Percentiles rank a stretch among this genome's conserved stretches.
Conservation (phyloP, 2,888 invertebrate species). For the Hypolimnas misippus region DNA sequence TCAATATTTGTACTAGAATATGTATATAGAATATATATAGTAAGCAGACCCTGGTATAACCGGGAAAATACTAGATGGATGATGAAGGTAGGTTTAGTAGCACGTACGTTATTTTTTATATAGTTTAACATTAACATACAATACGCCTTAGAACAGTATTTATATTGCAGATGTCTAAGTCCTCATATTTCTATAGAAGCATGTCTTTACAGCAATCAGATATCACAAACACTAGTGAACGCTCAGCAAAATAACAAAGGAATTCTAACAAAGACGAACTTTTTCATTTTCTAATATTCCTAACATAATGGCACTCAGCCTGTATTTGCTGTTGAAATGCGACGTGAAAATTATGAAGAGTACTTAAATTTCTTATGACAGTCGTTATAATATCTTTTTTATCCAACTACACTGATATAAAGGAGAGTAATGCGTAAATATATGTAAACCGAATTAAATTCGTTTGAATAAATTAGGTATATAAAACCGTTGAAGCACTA, state of each 20-base stretch:
- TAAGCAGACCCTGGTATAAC: too few relatives aligned
- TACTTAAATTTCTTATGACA: constrained; percentile 7
- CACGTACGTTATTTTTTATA: too few relatives aligned
- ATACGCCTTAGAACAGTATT: too few relatives aligned
- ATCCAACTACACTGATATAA: neutral
- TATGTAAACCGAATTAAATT: neutral
- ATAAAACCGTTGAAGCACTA: neutral
- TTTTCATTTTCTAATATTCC: constrained; percentile 10
- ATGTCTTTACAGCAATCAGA: neutral
- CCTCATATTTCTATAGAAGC: neutral
- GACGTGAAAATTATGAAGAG: constrained; percentile 10
- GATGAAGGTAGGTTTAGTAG: too few relatives aligned
- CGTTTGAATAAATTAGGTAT: neutral
- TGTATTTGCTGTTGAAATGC: constrained; percentile 7
- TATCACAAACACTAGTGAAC: neutral
- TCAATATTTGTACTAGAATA: too few relatives aligned
- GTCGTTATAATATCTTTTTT: neutral
- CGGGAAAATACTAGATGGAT: too few relatives aligned
- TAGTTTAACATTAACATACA: too few relatives aligned
- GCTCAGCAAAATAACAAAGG: constrained; percentile 1
- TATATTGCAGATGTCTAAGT: neutral
- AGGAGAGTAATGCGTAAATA: neutral
- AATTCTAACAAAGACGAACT: constrained; percentile 3
- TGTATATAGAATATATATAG: too few relatives aligned
- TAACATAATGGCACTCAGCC: neutral